These are phyloP conservation scores for Cossypha polioptera DNA, from an alignment of 2,797 vertebrate species.

Conservation along the genomic window DNA sequence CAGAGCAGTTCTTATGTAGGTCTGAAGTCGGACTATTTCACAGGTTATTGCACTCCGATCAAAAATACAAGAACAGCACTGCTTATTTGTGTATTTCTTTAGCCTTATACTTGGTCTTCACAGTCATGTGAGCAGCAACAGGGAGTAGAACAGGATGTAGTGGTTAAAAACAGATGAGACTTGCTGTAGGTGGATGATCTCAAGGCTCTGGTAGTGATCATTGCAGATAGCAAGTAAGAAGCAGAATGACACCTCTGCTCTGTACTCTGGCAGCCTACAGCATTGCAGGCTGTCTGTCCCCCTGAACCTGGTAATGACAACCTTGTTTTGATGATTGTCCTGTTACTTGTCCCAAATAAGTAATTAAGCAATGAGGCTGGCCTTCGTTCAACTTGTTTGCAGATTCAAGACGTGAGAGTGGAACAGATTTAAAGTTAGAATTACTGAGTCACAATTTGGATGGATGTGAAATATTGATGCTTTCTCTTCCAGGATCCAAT, in stretches of 20 bases:
- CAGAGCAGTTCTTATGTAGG: not conserved
- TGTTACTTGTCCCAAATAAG: not conserved
- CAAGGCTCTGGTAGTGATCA: not conserved
- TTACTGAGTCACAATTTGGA: not conserved
- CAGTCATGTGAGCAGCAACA: not conserved
- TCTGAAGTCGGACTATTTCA: not conserved
- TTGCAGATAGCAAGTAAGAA: not conserved
- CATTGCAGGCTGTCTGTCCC: not conserved
- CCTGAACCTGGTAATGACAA: not conserved
- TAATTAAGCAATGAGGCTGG: not conserved
- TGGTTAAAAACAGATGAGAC: not conserved
- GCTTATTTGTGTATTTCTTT: not conserved
- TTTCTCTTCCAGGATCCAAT: slow-evolving; percentile 85
- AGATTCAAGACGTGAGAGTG: not conserved
- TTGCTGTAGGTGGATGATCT: not conserved
- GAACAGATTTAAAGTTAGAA: not conserved
- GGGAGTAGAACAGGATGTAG: not conserved
- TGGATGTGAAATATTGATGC: not conserved
- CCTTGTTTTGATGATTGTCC: not conserved
- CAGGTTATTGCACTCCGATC: not conserved
- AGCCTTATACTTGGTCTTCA: not conserved
- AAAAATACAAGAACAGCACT: not conserved
- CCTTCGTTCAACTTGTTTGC: not conserved
- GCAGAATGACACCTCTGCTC: not conserved
- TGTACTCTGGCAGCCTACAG: not conserved